These are phyloP conservation scores for Agelas oroides DNA, from an alignment of 37 sponge, comb jelly and placozoan species.

Conservation along the genomic window DNA sequence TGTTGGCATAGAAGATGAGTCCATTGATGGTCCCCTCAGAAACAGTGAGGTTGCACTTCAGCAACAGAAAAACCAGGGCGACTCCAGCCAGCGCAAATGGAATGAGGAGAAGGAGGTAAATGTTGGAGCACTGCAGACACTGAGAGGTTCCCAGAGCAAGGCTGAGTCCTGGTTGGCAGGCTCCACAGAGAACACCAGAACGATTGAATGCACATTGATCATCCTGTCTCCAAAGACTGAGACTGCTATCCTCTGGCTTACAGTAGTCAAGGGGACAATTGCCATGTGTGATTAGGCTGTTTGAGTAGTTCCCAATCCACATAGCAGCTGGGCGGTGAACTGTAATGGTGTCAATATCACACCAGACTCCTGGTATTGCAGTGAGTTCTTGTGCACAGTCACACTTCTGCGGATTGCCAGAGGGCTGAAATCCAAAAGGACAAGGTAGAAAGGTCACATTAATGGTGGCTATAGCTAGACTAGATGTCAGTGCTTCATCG, in stretches of 20 bases:
- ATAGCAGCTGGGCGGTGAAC: neutral
- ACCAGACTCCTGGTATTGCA: neutral
- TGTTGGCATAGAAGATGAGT: conserved; percentile 43
- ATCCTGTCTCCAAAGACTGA: neutral
- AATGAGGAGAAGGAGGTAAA: conserved; percentile 15
- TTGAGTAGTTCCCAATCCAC: neutral
- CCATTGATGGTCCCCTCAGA: conserved; percentile 23
- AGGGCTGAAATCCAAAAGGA: neutral
- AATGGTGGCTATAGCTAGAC: neutral
- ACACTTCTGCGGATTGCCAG: neutral
- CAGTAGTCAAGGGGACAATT: conserved; percentile 21
- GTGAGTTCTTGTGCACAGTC: neutral
- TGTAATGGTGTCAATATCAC: neutral
- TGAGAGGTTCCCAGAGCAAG: conserved; percentile 31
- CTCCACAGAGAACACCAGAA: conserved; percentile 41
- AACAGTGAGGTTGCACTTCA: neutral
- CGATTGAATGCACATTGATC: conserved; percentile 11
- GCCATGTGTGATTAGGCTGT: neutral
- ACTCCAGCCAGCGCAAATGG: conserved; percentile 23
- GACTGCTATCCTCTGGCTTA: neutral
- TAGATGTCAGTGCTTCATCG: too few relatives aligned
- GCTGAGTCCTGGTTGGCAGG: conserved; percentile 37
- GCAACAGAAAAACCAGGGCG: neutral
- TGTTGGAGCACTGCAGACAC: conserved; percentile 33
- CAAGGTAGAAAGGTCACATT: neutral